Percentiles rank a stretch among this genome's conserved stretches.
Evolutionary conservation across 2,888 invertebrate genomes (phyloP).

Genomic region (Cybosia mesomella): DNA sequence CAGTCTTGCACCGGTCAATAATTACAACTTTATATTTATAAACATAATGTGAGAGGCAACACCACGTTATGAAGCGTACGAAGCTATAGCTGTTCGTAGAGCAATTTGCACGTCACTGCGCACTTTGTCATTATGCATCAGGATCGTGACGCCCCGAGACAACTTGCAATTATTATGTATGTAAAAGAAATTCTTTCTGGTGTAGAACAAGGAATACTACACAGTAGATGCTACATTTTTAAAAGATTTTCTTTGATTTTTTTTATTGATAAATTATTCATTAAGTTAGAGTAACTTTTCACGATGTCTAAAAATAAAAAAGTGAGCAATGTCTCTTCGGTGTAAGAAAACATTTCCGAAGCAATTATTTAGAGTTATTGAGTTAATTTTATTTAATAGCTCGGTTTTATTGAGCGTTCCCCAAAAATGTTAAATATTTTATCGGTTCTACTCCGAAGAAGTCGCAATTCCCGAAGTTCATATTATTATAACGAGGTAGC

Average conservation of each 20-base stretch:
- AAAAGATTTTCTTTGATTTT: not conserved
- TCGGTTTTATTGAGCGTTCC: conserved; percentile 41
- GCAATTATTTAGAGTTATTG: conserved; percentile 34
- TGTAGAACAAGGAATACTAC: conserved; percentile 65
- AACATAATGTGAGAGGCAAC: conserved; percentile 45
- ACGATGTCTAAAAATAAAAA: not conserved
- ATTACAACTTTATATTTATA: conserved; percentile 54
- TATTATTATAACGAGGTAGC: conserved; percentile 86
- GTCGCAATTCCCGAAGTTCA: conserved; percentile 84
- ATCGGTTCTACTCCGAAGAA: conserved; percentile 76
- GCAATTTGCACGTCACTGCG: conserved; percentile 86
- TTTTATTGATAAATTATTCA: not conserved
- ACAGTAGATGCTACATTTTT: conserved; percentile 53
- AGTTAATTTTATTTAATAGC: conserved; percentile 40
- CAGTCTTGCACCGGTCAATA: conserved; percentile 44
- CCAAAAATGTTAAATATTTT: conserved; percentile 57
- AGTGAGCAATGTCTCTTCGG: conserved; percentile 7
- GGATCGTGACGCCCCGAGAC: conserved; percentile 86
- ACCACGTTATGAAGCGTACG: conserved; percentile 45
- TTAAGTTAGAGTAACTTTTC: not conserved
- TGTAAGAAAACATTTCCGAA: not conserved
- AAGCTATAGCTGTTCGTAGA: conserved; percentile 65
- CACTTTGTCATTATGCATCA: conserved; percentile 86
- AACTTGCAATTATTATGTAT: conserved; percentile 86
- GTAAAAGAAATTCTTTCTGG: conserved; percentile 85